Conservation (phyloP, 2,797 vertebrate genomes). For the Ceyx erithaca region DNA sequence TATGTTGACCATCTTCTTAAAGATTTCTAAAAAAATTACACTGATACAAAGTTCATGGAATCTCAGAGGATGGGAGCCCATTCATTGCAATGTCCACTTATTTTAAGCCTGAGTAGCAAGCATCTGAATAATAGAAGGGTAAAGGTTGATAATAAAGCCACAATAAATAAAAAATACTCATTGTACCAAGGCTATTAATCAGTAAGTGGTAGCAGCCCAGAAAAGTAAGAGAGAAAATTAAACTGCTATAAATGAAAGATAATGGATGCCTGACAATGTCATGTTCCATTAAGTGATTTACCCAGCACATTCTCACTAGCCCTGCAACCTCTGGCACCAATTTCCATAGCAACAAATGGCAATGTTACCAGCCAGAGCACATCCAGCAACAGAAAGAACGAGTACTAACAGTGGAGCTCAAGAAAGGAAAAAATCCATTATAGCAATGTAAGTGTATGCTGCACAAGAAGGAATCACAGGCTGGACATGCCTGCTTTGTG, state of each 20-base stretch:
- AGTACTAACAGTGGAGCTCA: neutral
- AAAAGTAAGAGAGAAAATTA: conserved; percentile 48
- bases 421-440: neutral
- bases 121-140: neutral
- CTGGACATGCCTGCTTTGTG: neutral
- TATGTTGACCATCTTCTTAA: neutral
- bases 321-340: conserved; percentile 20
- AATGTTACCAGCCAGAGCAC: neutral
- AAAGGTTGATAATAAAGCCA: neutral
- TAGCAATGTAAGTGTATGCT: neutral
- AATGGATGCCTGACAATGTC: conserved; percentile 38
- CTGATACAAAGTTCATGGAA: neutral
- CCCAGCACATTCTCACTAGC: neutral
- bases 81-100: neutral
- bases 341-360: conserved; percentile 65
- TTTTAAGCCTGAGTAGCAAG: neutral
- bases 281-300: conserved; percentile 53
- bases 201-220: neutral
- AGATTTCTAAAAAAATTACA: neutral
- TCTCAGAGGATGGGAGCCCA: neutral
- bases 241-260: conserved; percentile 42
- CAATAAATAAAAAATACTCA: neutral
- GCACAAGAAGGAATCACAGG: neutral
- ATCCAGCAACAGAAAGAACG: neutral
- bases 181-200: conserved; percentile 1